Evolutionary conservation across 1,140 invertebrate genomes (phyloP), one percentile per base, ranked within the genome.

Genomic region (Calosoma granatense): DNA sequence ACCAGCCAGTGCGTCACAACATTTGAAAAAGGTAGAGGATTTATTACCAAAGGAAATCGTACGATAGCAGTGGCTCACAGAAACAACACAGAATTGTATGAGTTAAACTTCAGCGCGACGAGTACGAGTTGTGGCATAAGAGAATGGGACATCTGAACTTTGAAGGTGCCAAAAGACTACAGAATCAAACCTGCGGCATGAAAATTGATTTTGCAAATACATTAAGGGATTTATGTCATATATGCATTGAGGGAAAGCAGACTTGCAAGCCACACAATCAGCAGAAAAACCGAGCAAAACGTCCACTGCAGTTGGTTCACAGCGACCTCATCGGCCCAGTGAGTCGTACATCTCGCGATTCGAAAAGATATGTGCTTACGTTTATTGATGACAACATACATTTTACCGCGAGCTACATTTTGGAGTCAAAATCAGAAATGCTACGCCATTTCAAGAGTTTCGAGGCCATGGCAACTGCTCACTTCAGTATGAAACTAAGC

Each of bases 311-410:
- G 56, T 56, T 72, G 22, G 52, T 71, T 20, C 71, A 72, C 56
- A 65, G 65, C 4, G 71, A 74, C 56, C 21, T 74, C 1, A 64
- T 63, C 56, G 72, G 72, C 19, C 65, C 67, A 20, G 69, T 73
- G 15, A 54, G 55, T 9, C 62, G 61, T 2, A n/a, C 41, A 17
- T 71, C 72, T 11, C 39, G 61, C 51, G 65, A 65, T 54, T 63
- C 64, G 4, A 61, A 65, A 51, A 63, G 57, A 4, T 75, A 73
- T 53, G 62, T 73, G 58, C 22, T 75, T 11, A 65, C 61, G 0
- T 65, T 74, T 20, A 67, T 70, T 39, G 72, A 75, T 59, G 70
- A 74, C 53, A 65, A 53, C 39, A 67, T 68, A 0, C 63, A 67
- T 39, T 71, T 67, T 54, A 60, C 63, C 21, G 43, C 55, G 21